Percentiles rank a stretch among this genome's conserved stretches.
Conservation (phyloP, 2,888 invertebrate genomes). For the Lagria hirta region DNA sequence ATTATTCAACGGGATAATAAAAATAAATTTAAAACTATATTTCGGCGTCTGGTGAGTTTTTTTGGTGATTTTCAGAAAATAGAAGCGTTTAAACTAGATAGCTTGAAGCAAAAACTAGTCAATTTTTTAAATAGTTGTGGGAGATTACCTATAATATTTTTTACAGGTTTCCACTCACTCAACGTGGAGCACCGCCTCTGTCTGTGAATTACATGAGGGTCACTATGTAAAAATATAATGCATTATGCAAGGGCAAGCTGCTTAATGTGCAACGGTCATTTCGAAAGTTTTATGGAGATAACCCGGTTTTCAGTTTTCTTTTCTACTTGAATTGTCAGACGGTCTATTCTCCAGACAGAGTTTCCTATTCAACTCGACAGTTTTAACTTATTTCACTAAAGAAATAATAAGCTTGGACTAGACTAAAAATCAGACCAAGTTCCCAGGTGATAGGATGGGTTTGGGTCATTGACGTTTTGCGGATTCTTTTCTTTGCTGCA, state of each 20-base stretch:
- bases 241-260: slow-evolving; percentile 9
- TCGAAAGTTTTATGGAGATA: slow-evolving; percentile 13
- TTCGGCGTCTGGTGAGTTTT: too few relatives aligned
- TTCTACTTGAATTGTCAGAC: too few relatives aligned
- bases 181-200: background rate
- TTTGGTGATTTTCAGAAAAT: too few relatives aligned
- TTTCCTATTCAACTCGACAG: background rate
- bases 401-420: slow-evolving; percentile 5
- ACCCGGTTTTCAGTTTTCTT: too few relatives aligned
- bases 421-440: slow-evolving; percentile 15
- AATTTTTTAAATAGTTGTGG: background rate
- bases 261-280: slow-evolving; percentile 21
- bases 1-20: too few relatives aligned
- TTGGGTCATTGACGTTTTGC: slow-evolving; percentile 18
- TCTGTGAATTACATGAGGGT: slow-evolving; percentile 13
- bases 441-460: slow-evolving; percentile 12
- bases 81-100: too few relatives aligned
- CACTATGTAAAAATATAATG: slow-evolving; percentile 18
- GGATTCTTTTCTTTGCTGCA: background rate
- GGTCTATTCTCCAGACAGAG: background rate
- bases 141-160: slow-evolving; percentile 2
- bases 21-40: too few relatives aligned
- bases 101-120: slow-evolving; percentile 1
- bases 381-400: slow-evolving; percentile 10
- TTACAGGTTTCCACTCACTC: background rate